Conservation (phyloP, 2,113 vertebrate genomes). For the Oryzias woworae region DNA sequence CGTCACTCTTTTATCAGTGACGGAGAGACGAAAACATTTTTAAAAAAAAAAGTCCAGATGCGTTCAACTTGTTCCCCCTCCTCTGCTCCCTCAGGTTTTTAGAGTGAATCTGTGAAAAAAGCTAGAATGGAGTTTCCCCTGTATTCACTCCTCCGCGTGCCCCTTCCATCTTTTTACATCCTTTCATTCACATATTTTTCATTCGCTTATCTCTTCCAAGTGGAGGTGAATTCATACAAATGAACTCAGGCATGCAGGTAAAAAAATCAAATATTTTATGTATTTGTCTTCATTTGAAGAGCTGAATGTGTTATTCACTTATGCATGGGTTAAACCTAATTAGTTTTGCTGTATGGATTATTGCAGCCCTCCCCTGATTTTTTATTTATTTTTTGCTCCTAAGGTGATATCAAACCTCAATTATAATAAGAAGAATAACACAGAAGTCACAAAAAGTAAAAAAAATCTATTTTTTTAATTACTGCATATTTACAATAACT, state of each 20-base stretch:
- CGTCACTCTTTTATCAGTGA: conserved; percentile 32
- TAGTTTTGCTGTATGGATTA: too few relatives aligned
- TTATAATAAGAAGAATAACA: too few relatives aligned
- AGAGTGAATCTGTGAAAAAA: conserved; percentile 47
- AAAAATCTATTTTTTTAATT: too few relatives aligned
- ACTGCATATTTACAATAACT: too few relatives aligned
- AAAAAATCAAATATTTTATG: background rate
- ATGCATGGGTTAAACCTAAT: too few relatives aligned
- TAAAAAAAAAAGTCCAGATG: conserved; percentile 57
- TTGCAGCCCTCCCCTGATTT: too few relatives aligned
- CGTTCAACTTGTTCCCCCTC: conserved; percentile 57
- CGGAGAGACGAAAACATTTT: background rate
- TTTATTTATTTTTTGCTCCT: too few relatives aligned
- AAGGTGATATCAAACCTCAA: too few relatives aligned
- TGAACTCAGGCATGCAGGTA: background rate
- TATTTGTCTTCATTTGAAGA: background rate
- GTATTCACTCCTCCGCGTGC: conserved; percentile 49
- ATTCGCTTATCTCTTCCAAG: conserved; percentile 5
- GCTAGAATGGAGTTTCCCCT: conserved; percentile 49
- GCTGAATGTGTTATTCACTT: too few relatives aligned
- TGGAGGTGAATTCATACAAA: conserved; percentile 6
- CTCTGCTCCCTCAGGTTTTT: conserved; percentile 59
- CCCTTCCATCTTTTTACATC: conserved; percentile 35
- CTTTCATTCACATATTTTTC: conserved; percentile 48
- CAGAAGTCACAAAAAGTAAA: too few relatives aligned